Evolutionary conservation across 2,113 vertebrate species (phyloP).

Genomic region (Jacana jacana): DNA sequence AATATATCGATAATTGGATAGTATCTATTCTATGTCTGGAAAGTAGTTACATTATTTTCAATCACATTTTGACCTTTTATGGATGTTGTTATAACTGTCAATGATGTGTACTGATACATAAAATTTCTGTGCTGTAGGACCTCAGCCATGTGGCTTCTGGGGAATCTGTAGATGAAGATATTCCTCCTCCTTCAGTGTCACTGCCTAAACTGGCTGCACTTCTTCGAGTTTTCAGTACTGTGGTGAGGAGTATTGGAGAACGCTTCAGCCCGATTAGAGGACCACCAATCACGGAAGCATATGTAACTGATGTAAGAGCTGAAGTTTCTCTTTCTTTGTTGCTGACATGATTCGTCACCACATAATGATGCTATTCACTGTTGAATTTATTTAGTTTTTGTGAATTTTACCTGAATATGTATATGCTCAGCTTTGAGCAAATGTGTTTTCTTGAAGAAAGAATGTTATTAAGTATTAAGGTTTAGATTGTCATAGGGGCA

Average conservation of each 20-base stretch:
- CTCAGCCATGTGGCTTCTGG: constrained; percentile 91
- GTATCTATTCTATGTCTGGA: not conserved
- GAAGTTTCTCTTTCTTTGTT: accelerated
- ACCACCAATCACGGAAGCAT: constrained; percentile 92
- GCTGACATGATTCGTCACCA: not conserved
- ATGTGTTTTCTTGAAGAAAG: not conserved
- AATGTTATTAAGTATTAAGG: not conserved
- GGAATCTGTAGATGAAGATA: constrained; percentile 90
- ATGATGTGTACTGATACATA: not conserved
- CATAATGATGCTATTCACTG: not conserved
- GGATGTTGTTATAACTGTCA: not conserved
- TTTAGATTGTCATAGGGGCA: not conserved
- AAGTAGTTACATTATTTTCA: not conserved
- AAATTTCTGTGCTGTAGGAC: constrained; percentile 77
- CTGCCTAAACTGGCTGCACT: constrained; percentile 95
- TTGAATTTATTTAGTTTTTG: not conserved
- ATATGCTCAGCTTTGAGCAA: not conserved
- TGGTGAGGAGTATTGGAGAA: constrained; percentile 96
- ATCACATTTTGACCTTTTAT: not conserved
- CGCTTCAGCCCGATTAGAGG: constrained; percentile 93
- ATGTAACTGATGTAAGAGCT: constrained; percentile 91
- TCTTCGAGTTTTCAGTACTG: constrained; percentile 94
- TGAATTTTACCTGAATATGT: accelerated
- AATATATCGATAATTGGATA: not conserved
- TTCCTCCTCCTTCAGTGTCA: constrained; percentile 94